Evolutionary conservation across 2,888 invertebrate species (phyloP), one percentile per base, ranked within the genome.

Genomic region (Dynastes tityus): DNA sequence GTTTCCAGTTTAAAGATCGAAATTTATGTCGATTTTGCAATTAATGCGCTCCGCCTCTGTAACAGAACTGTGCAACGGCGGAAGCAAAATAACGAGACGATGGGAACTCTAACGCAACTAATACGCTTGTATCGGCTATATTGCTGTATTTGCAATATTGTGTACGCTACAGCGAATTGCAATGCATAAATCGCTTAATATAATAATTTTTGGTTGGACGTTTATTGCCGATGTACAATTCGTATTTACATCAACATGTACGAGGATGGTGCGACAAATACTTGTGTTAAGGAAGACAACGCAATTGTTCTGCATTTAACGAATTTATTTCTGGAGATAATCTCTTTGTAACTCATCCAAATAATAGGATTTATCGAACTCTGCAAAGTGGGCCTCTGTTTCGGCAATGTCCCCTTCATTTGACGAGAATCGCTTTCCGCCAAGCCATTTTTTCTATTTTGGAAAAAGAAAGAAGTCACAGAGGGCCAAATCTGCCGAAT

Each of bases 21-120:
- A 45, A 67, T 67, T 67, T 67, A 67, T 45, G 67, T 45, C 45
- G 45, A 67, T 45, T 45, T 22, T 67, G 67, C 49, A 67, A 67
- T 67, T 67, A 67, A 67, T 63, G 32, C 29, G 63, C 4, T 29
- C 29, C 32, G 29, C 11, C 9, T 22, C 16, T 16, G 2, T 8
- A 58, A 8, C 16, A 16, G 13, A 63, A 29, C 63, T 4, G 32
- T 37, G 32, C 45, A 11, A 45, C 45, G 11, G 11, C 45, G 45
- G 45, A 8, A 11, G 32, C 13, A 32, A 58, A 9, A 2, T 32
- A 63, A 8, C 29, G 63, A 32, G 11, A 63, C 13, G 32, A 4
- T 27, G 63, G 63, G 8, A 63, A 63, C 13, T 32, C 55, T 2
- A n/a, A 55, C 63, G 29, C 63, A 13, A 13, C 29, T 32, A 32